These are phyloP conservation scores for Sinella curviseta DNA, from an alignment of 1,140 invertebrate species.

Conservation along the genomic window DNA sequence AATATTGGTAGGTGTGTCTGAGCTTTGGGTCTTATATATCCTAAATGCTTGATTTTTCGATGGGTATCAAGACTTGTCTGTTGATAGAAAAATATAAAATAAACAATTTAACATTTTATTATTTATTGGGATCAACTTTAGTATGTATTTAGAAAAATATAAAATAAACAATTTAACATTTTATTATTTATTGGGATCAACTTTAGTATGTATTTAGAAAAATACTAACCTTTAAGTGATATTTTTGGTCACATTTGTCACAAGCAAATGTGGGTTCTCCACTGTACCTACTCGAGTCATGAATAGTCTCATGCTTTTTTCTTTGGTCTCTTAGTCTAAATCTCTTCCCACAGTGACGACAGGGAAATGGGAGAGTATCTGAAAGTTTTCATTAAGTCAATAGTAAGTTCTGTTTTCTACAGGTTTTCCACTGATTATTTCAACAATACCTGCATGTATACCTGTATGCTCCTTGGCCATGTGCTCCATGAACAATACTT, in stretches of 20 bases:
- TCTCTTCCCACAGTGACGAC: background rate
- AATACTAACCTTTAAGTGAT: background rate
- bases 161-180: no score
- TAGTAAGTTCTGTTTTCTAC: no score
- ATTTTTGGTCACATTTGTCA: background rate
- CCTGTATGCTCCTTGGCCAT: no score
- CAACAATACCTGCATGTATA: background rate
- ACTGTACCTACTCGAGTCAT: background rate
- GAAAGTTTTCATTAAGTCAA: background rate
- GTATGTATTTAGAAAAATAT: background rate
- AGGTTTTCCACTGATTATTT: no score
- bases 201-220: background rate
- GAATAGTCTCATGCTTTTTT: background rate
- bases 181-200: background rate
- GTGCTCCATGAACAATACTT: background rate
- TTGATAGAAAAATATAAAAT: no score
- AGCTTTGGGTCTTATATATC: background rate
- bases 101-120: background rate
- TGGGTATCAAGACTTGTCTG: background rate
- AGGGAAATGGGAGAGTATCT: background rate
- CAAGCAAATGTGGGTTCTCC: background rate
- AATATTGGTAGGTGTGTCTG: background rate
- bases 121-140: background rate
- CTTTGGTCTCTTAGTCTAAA: background rate
- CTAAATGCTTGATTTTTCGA: background rate